A percentile compares a stretch with the other conserved stretches of the same genome.
Conservation (phyloP, 2,797 vertebrate genomes). For the Cyprinella venusta region DNA sequence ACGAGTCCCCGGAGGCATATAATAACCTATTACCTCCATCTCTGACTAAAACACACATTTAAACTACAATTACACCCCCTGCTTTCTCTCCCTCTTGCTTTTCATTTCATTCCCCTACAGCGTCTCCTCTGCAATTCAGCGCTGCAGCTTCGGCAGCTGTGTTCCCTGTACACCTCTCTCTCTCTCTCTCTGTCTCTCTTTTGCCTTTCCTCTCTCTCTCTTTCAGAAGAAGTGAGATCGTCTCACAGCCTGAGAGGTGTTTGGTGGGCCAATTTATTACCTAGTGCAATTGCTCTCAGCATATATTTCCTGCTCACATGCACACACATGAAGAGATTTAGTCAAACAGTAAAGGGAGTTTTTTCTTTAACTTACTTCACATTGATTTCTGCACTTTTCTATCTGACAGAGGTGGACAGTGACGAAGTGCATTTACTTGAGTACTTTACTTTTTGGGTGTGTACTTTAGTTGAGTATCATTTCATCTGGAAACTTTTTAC, state of each 20-base stretch:
- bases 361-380: not conserved
- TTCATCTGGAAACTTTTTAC: no score
- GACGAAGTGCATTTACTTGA: no score
- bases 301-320: conserved; percentile 19
- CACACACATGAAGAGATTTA: conserved; percentile 3
- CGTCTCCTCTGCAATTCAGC: conserved; percentile 69
- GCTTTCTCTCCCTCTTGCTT: conserved; percentile 67
- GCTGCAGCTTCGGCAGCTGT: conserved; percentile 38
- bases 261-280: conserved; percentile 45
- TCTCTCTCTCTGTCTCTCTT: conserved; percentile 47
- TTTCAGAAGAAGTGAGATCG: conserved; percentile 47
- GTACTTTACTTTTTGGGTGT: no score
- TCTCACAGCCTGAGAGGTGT: conserved; percentile 28
- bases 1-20: conserved; percentile 70
- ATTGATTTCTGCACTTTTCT: not conserved
- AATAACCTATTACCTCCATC: conserved; percentile 78
- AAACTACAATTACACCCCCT: conserved; percentile 79
- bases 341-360: not conserved
- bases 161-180: conserved; percentile 57
- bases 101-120: conserved; percentile 61
- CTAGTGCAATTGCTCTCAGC: conserved; percentile 34
- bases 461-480: no score
- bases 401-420: no score
- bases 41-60: conserved; percentile 79
- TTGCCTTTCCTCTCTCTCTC: conserved; percentile 37